Base-by-base conservation (phyloP, 2,113 vertebrate genomes). In the Martes martes region DNA sequence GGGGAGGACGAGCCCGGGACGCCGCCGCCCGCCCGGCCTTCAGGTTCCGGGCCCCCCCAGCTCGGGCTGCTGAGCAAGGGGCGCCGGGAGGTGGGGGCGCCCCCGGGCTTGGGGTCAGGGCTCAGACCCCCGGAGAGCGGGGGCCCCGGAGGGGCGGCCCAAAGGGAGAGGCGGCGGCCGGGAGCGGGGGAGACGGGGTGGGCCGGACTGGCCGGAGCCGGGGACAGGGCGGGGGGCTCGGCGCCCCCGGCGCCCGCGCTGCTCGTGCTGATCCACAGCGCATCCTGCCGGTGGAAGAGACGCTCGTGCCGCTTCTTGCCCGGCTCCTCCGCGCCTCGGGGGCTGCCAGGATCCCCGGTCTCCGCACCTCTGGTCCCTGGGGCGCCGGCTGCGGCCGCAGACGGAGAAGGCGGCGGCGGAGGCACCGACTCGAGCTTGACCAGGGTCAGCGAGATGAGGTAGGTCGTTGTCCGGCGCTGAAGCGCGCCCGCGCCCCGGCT, bases 391-490 rank as follows among this genome's bases (percentile, higher is more conserved):
- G 97, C 90, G 69, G 83, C 97, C 84, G 97, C 97, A 33, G 98
- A 98, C 67, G 98, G 96, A 65, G 95, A 99, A 97, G 89, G 99
- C 98, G 97, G 98, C 73, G 96, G 98, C 94, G 98, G 98, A 24
- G 97, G 98, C 57, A 98, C 98, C 45, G 98, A 98, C 98, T 99
- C 99, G 97, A 99, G 99, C 99, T 99, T 99, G 97, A 99, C 99
- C 97, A 99, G 99, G 97, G 99, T 99, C 97, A 99, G 99, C 97
- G 99, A 99, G 98, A 99, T 99, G 98, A 99, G 99, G 99, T 99
- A 99, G 99, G 99, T 99, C 98, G 99, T 99, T 98, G 99, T 99
- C 96, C 99, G 99, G 98, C 99, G 99, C 98, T 99, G 99, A 96
- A 99, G 97, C 97, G 99, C 99, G 96, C 98, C 98, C 96, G 96